A percentile compares a stretch with the other conserved stretches of the same genome.
Evolutionary conservation across 2,888 invertebrate species (phyloP).

Genomic region (Teleogryllus oceanicus): DNA sequence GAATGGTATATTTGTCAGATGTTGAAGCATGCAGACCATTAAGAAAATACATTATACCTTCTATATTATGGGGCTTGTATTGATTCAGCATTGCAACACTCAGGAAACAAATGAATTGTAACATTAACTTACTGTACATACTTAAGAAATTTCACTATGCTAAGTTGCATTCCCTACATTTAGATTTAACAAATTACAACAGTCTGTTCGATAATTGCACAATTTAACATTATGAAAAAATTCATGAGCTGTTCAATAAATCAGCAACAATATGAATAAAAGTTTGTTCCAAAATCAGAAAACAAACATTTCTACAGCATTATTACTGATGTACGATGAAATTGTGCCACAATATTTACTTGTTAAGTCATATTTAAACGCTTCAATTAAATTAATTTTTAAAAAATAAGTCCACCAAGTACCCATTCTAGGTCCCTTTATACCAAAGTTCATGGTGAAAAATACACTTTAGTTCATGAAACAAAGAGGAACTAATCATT

Average conservation of each 20-base stretch:
- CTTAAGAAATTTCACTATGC: background rate
- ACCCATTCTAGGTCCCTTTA: too few relatives aligned
- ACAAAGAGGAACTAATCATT: too few relatives aligned
- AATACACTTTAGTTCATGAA: too few relatives aligned
- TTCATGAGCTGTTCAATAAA: background rate
- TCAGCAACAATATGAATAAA: background rate
- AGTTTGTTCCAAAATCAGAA: background rate
- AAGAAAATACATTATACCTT: background rate
- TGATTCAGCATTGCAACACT: slow-evolving; percentile 18
- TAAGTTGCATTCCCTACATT: background rate
- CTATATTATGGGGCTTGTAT: slow-evolving; percentile 2
- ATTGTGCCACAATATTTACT: background rate
- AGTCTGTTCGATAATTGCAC: slow-evolving; percentile 62
- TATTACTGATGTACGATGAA: background rate
- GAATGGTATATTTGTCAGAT: too few relatives aligned
- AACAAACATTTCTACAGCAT: background rate
- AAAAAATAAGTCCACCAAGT: too few relatives aligned
- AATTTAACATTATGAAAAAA: slow-evolving; percentile 56
- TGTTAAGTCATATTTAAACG: too few relatives aligned
- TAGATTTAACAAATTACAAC: slow-evolving; percentile 1
- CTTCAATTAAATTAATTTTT: too few relatives aligned
- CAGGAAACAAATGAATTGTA: background rate
- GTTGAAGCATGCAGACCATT: too few relatives aligned
- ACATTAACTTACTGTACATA: slow-evolving; percentile 18
- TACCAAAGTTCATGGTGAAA: too few relatives aligned